Evolutionary conservation across 2,797 vertebrate species (phyloP), one percentile per base, ranked within the genome.

Genomic region (Scolopax bukidnonensis): DNA sequence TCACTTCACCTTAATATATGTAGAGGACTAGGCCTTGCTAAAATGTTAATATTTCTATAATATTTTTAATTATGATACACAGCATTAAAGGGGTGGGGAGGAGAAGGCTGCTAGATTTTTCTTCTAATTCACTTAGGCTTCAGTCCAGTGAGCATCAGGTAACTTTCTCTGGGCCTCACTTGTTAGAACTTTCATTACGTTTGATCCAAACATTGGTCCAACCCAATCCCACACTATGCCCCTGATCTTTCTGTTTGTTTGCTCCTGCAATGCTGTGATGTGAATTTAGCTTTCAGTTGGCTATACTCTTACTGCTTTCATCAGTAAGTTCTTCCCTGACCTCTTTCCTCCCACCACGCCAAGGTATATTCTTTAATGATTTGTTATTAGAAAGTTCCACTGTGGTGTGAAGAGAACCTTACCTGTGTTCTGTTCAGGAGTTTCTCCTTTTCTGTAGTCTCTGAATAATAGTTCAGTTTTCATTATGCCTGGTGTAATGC

Each of bases 391-490:
- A 19, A 40, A 43, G 21, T 80, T 87, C 51, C 19, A 11, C 24
- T 54, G 8, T 32, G 9, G 23, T 91, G 17, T 70, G 30, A 75
- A 43, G 76, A 80, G 53, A 76, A 48, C n/a, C 7, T 65, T 50
- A n/a, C 28, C n/a, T 17, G 12, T 47, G 19, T 82, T 81, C 74
- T 74, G 19, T 54, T 84, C 27, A 70, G 54, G 16, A 36, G 38
- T 80, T 89, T 13, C 21, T 89, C 45, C 13, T 84, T 50, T 74
- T 71, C 41, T 77, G 19, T 77, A 51, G 48, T 36, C 48, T 89
- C 68, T 85, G 56, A 27, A 24, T 51, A 54, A 11, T 79, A 68
- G 48, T 67, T 94, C n/a, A 67, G 20, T 81, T 93, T 85, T 57
- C 71, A 12, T 47, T 75, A 67, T 80, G 24, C 28, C 53, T 77